Evolutionary conservation across 2,113 vertebrate species (phyloP), one percentile per base, ranked within the genome.

Genomic region (Climacteris rufus): DNA sequence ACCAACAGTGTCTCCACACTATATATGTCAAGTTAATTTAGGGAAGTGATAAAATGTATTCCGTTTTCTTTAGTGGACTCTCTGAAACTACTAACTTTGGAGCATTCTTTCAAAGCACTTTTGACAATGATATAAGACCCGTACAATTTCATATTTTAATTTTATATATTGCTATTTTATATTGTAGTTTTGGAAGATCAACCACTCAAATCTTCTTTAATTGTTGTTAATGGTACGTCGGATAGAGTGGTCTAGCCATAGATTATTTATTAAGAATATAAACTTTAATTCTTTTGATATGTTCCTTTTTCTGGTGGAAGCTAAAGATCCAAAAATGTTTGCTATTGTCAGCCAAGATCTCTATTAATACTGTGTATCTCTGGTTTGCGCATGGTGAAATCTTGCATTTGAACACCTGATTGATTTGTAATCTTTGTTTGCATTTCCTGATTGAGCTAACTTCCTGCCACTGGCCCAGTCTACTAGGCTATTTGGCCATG

Each of bases 141-240:
- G 40, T 64, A 44, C 21, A 86, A 37, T 65, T 42, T 54, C 40
- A 50, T 39, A 20, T 24, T 10, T 0, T 70, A 69, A 42, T 59
- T 57, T 68, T 44, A 37, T 24, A 14, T 30, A 25, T n/a, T 25
- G 6, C 25, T 83, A 60, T 77, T 84, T 64, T 56, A 35, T 47
- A 25, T 37, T 11, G 0, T 72, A 61, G 59, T 79, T 81, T 56
- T 72, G 50, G 56, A 76, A 96, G 82, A 89, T 76, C 85, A 71
- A 30, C 15, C 35, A 89, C 54, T 83, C 81, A 94, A 35, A 93
- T 86, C 16, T 91, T 91, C 61, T 93, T 93, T 96, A 92, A 68
- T 92, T 96, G 65, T 90, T 93, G 83, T 96, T 92, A 92, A 50
- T 57, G 74, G 52, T 56, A 72, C 50, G 52, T 90, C 64, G 93